phyloP scores from a whole-genome alignment of 2,888 invertebrate genomes.

The Cyrtodaria siliqua region DNA sequence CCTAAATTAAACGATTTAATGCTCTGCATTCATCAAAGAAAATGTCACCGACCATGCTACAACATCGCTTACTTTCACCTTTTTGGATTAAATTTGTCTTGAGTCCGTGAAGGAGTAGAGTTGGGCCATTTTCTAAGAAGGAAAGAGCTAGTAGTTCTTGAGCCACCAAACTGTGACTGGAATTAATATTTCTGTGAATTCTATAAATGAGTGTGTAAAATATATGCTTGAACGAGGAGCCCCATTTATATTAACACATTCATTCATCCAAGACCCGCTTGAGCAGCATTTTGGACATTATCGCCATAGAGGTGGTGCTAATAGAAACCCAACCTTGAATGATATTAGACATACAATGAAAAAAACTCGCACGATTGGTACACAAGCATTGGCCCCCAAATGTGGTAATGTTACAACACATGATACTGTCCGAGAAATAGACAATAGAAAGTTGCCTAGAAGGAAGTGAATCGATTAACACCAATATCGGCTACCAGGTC shows the following conservation, averaged over 20 bases:
- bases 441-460: too few species aligned
- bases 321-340: constrained; percentile 49
- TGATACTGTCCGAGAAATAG: neutral
- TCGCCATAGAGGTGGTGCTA: constrained; percentile 25
- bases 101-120: too few species aligned
- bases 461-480: too few species aligned
- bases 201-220: constrained; percentile 44
- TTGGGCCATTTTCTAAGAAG: too few species aligned
- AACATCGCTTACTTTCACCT: constrained; percentile 15
- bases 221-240: constrained; percentile 33
- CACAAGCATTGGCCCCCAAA: constrained; percentile 27
- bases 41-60: too few species aligned
- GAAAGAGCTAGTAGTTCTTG: constrained; percentile 13
- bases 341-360: constrained; percentile 38
- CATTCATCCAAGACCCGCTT: constrained; percentile 56
- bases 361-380: constrained; percentile 28
- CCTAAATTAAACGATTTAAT: too few species aligned
- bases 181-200: constrained; percentile 34
- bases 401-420: constrained; percentile 27
- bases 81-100: constrained; percentile 44
- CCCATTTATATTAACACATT: constrained; percentile 39
- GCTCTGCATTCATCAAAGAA: too few species aligned
- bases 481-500: too few species aligned
- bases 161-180: constrained; percentile 48
- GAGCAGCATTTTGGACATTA: constrained; percentile 60